phyloP scores from a whole-genome alignment of 2,797 vertebrate species.

The Gallinago solitaria region DNA sequence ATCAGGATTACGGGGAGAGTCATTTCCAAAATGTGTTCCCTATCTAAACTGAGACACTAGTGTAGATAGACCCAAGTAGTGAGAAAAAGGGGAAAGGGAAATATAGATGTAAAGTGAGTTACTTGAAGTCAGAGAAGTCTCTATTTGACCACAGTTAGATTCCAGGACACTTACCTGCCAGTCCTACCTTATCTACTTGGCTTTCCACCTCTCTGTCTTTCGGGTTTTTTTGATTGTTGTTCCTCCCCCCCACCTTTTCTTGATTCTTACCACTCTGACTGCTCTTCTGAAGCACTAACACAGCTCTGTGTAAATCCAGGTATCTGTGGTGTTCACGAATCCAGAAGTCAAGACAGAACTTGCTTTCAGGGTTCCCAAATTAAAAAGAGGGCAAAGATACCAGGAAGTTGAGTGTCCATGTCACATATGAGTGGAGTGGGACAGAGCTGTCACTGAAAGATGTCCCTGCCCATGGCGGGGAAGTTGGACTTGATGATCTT shows the following conservation, averaged over 20 bases:
- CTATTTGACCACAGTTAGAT: neutral
- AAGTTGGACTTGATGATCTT: fast-evolving
- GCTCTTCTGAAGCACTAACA: neutral
- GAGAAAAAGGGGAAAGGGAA: neutral
- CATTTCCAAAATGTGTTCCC: neutral
- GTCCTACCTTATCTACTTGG: neutral
- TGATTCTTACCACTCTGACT: neutral
- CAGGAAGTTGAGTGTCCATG: neutral
- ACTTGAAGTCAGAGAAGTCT: neutral
- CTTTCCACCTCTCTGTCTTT: neutral
- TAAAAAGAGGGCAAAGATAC: neutral
- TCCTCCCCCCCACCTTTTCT: neutral
- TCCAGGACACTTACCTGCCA: neutral
- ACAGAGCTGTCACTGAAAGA: neutral
- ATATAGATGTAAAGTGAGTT: neutral
- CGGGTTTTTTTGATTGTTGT: neutral
- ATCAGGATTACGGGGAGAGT: neutral
- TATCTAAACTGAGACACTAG: neutral
- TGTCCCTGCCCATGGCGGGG: neutral
- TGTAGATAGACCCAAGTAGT: neutral
- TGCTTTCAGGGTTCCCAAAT: neutral
- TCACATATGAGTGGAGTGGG: neutral
- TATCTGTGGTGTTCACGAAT: neutral
- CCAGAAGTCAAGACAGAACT: neutral
- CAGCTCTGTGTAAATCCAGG: neutral